phyloP scores from a whole-genome alignment of 2,888 invertebrate species.

The Lithophane ornitopus region DNA sequence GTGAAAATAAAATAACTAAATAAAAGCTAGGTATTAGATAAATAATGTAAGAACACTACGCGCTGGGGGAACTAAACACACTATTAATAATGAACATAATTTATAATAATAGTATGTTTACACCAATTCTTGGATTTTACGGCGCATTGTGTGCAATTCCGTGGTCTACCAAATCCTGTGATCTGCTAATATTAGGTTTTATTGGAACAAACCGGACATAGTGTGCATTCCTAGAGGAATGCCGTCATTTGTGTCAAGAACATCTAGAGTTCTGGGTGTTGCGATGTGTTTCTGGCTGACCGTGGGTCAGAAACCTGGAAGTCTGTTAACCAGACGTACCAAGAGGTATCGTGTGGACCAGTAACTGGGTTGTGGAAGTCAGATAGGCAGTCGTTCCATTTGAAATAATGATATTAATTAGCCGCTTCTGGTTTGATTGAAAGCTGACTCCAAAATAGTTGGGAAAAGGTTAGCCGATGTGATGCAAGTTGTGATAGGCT shows the following conservation, averaged over 20 bases:
- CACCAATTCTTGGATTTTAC: conserved; percentile 21
- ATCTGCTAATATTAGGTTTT: conserved; percentile 29
- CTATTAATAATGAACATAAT: neutral
- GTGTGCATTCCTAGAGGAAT: neutral
- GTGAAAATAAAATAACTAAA: too few species aligned
- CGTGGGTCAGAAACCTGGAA: neutral
- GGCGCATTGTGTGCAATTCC: conserved; percentile 22
- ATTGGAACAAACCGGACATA: neutral
- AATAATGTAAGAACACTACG: neutral
- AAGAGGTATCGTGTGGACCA: too few species aligned
- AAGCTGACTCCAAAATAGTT: too few species aligned
- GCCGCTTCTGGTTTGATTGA: too few species aligned
- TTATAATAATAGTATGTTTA: conserved; percentile 12
- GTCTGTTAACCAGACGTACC: too few species aligned
- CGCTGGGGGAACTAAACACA: conserved; percentile 8
- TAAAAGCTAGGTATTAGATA: neutral
- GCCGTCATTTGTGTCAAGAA: neutral
- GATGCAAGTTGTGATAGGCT: too few species aligned
- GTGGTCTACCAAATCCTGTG: conserved; percentile 54
- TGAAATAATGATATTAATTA: too few species aligned
- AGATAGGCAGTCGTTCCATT: too few species aligned
- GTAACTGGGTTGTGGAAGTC: too few species aligned
- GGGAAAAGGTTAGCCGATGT: too few species aligned
- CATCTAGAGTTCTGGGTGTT: neutral
- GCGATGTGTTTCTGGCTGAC: too few species aligned